A percentile compares a stretch with the other conserved stretches of the same genome.
These are phyloP conservation scores for Lateolabrax maculatus DNA, from an alignment of 2,797 vertebrate genomes.

Conservation along the genomic window DNA sequence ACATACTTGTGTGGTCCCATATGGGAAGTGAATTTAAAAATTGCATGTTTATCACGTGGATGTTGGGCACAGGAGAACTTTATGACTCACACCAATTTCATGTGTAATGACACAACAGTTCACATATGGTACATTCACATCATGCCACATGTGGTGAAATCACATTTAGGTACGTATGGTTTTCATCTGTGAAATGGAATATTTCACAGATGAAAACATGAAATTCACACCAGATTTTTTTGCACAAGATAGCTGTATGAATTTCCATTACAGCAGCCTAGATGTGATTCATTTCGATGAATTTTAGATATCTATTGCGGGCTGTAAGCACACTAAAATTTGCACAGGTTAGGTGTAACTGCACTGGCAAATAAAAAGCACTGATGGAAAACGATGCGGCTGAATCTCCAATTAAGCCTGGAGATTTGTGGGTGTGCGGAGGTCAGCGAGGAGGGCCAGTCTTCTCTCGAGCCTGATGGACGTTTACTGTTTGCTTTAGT, in stretches of 20 bases:
- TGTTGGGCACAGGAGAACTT: too few species aligned
- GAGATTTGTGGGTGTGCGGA: slow-evolving; percentile 80
- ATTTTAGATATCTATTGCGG: slow-evolving; percentile 19
- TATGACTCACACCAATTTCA: too few species aligned
- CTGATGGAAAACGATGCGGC: slow-evolving; percentile 88
- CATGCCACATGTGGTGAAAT: too few species aligned
- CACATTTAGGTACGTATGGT: not conserved
- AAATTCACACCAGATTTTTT: not conserved
- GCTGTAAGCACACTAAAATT: slow-evolving; percentile 32
- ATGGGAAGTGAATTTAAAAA: too few species aligned
- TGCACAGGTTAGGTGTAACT: slow-evolving; percentile 48
- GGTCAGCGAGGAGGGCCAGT: slow-evolving; percentile 82
- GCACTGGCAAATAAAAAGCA: slow-evolving; percentile 82
- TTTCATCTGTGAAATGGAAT: not conserved
- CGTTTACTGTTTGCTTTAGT: slow-evolving; percentile 86
- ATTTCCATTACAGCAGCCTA: not conserved
- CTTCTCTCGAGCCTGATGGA: slow-evolving; percentile 57
- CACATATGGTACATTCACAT: too few species aligned
- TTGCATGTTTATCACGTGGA: too few species aligned
- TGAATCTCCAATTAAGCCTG: slow-evolving; percentile 83
- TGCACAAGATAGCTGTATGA: not conserved
- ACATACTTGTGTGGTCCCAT: too few species aligned
- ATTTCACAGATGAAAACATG: not conserved
- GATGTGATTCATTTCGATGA: slow-evolving; percentile 36
- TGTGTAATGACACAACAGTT: too few species aligned